Base-by-base conservation (phyloP, 2,797 vertebrate species). In the Gobio occitaniae region DNA sequence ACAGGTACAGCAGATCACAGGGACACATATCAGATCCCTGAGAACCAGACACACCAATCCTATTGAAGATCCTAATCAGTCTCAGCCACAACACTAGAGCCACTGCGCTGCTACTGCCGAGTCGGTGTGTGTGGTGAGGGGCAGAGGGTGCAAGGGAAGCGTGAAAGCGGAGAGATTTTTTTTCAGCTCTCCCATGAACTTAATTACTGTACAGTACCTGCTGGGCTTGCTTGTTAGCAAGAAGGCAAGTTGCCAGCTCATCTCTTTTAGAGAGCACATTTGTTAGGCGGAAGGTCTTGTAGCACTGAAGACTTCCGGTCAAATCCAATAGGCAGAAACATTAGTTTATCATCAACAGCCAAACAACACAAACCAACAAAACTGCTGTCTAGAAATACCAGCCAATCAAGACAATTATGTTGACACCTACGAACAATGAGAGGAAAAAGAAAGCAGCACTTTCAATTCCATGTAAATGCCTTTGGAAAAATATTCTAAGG, bases 131-230 rank as follows among this genome's bases (percentile, higher is more conserved):
- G 65, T 15, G 25, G 19, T n/a, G 47, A 66, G 61, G 70, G 44
- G 25, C 70, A 13, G 13, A n/a, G 41, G 32, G 59, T 44, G 32
- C 16, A 1, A 68, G 32, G 66, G 59, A 56, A 77, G 63, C 17
- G 63, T 69, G 36, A 77, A 69, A 29, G 44, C 10, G 16, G 44
- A 41, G 21, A 65, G 70, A 48, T 61, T 32, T 54, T 32, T 32
- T 48, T 61, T 13, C 54, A 61, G 38, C 41, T 17, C 70, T 63
- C 44, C 56, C 19, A 59, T 70, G 82, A 44, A 68, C 36, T 59
- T 84, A 70, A 78, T 69, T 74, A 69, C n/a, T 47, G 63, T 78
- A 47, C 38, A 38, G 6, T 38, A 69, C 74, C 82, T 77, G 82
- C 63, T 78, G 38, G 48, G 61, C 82, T 77, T 77, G 82, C 63